Evolutionary conservation across 1,140 invertebrate species (phyloP).

Genomic region (Magallana ariakensis): DNA sequence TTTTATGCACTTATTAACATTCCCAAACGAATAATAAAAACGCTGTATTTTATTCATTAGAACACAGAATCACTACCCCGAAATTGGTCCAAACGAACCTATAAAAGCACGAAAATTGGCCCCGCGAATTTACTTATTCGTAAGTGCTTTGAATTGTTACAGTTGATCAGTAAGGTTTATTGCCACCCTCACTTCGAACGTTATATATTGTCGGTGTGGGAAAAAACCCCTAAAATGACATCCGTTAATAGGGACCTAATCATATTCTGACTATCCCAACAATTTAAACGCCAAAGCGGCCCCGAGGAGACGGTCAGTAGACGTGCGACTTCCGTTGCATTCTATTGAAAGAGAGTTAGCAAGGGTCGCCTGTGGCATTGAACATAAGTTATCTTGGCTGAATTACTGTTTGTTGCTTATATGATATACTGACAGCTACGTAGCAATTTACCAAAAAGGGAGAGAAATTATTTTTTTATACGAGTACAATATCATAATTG

Average conservation of each 20-base stretch:
- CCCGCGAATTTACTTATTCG: no score
- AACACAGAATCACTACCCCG: no score
- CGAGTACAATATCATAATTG: no score
- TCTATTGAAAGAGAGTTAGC: not conserved
- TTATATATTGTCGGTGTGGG: no score
- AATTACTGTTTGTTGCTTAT: not conserved
- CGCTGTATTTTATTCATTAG: no score
- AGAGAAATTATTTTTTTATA: not conserved
- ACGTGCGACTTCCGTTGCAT: not conserved
- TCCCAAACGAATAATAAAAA: no score
- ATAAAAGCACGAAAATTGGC: no score
- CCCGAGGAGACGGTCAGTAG: conserved; percentile 4
- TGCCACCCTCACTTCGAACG: no score
- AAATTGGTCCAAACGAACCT: no score
- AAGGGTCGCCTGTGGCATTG: not conserved
- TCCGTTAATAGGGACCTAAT: not conserved
- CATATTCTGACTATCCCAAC: not conserved
- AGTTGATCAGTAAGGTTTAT: no score
- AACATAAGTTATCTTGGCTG: not conserved
- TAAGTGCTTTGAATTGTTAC: no score
- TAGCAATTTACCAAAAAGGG: not conserved
- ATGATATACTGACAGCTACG: not conserved
- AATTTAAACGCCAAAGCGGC: not conserved
- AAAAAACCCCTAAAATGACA: not conserved
- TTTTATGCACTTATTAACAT: no score